Evolutionary conservation across 2,888 invertebrate genomes (phyloP).

Genomic region (Embidobia sp.): DNA sequence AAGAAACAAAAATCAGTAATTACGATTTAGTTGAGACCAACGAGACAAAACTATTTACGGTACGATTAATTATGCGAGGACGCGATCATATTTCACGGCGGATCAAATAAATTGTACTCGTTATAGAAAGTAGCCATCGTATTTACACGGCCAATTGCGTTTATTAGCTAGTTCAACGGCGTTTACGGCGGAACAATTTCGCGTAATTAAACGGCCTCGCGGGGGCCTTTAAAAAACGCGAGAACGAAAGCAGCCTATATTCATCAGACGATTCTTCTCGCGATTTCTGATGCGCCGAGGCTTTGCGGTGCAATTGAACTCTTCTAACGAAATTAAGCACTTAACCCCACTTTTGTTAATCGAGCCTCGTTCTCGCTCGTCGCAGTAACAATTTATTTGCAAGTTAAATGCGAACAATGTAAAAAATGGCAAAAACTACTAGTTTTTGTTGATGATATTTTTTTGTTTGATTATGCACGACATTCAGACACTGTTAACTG

Average conservation of each 20-base stretch:
- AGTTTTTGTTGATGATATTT: no score
- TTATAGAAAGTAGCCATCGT: slow-evolving; percentile 14
- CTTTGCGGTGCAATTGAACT: slow-evolving; percentile 20
- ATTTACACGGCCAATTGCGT: slow-evolving; percentile 16
- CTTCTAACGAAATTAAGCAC: slow-evolving; percentile 56
- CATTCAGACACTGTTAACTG: no score
- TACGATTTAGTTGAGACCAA: background rate
- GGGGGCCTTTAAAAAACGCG: background rate
- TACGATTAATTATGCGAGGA: slow-evolving; percentile 23
- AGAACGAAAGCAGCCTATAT: slow-evolving; percentile 4
- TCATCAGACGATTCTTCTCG: slow-evolving; percentile 9
- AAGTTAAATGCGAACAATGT: no score
- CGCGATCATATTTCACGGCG: slow-evolving; percentile 16
- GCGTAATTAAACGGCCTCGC: slow-evolving; percentile 14
- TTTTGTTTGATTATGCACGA: no score
- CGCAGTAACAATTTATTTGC: slow-evolving; percentile 29
- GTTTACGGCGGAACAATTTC: slow-evolving; percentile 22
- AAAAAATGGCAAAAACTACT: no score
- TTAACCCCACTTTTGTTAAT: slow-evolving; percentile 32
- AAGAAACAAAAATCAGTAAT: no score
- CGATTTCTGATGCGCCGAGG: slow-evolving; percentile 19
- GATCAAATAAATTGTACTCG: slow-evolving; percentile 30
- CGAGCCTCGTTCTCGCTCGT: background rate
- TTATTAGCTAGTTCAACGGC: slow-evolving; percentile 27
- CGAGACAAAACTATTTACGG: slow-evolving; percentile 14